These are phyloP conservation scores for Steatocranus sp. DNA, from an alignment of 2,797 vertebrate genomes.

Conservation along the genomic window DNA sequence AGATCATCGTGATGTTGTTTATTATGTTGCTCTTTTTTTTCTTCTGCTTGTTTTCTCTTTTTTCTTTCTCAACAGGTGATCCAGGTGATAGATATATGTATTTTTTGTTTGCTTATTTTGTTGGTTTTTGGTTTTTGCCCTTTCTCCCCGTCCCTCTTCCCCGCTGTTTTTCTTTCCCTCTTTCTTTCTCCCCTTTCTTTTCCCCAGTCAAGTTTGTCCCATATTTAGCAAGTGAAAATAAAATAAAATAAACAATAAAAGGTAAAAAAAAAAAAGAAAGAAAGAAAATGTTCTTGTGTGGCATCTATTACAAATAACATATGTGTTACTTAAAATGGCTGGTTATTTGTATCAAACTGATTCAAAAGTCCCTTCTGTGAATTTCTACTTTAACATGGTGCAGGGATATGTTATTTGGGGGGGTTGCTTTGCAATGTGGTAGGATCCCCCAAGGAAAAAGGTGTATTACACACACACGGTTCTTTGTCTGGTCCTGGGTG, in stretches of 20 bases:
- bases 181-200: background rate
- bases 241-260: background rate
- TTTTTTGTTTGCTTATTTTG: no score
- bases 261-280: background rate
- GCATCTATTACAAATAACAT: background rate
- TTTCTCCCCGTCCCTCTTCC: background rate
- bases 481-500: background rate
- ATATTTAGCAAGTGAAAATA: background rate
- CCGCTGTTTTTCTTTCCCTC: background rate
- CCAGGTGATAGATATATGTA: accelerated
- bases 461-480: background rate
- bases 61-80: no score
- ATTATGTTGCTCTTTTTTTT: accelerated
- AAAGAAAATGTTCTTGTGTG: background rate
- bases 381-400: background rate
- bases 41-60: no score
- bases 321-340: background rate
- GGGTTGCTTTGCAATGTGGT: background rate
- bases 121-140: background rate
- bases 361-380: background rate
- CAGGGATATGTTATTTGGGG: background rate
- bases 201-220: background rate
- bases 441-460: background rate
- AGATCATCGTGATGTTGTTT: background rate
- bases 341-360: background rate